Conservation (phyloP, 2,888 invertebrate species). For the Tetranychus piercei region DNA sequence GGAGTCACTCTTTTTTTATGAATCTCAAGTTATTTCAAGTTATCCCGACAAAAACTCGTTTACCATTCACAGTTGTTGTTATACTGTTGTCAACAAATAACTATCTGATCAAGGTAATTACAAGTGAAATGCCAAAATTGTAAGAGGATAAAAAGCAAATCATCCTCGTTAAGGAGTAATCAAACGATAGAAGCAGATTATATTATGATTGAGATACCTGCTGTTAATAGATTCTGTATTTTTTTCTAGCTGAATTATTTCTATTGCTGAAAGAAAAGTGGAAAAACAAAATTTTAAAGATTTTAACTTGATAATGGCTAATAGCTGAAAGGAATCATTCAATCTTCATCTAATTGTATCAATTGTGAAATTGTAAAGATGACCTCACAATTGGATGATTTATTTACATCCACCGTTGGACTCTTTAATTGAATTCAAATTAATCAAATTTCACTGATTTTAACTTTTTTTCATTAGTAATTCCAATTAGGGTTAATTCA, state of each 20-base stretch:
- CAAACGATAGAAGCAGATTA: background rate
- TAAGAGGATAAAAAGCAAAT: background rate
- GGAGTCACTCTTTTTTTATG: too few relatives aligned
- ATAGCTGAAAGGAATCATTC: background rate
- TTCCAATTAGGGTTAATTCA: background rate
- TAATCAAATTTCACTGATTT: background rate
- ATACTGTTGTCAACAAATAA: background rate
- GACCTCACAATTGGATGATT: background rate
- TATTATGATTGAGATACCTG: background rate
- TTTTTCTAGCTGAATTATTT: too few relatives aligned
- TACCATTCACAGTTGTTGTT: background rate
- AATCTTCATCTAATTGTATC: background rate
- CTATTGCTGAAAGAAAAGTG: background rate
- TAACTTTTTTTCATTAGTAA: background rate
- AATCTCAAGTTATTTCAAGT: too few relatives aligned
- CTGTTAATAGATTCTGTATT: background rate
- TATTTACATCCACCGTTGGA: background rate
- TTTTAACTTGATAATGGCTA: background rate
- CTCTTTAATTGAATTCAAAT: background rate
- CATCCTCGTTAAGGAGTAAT: background rate
- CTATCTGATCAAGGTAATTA: background rate
- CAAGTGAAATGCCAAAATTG: background rate
- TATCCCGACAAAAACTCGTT: background rate
- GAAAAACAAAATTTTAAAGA: background rate
- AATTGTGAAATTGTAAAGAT: background rate